phyloP scores from a whole-genome alignment of 2,888 invertebrate species.

The Acanthacorydalis orientalis region DNA sequence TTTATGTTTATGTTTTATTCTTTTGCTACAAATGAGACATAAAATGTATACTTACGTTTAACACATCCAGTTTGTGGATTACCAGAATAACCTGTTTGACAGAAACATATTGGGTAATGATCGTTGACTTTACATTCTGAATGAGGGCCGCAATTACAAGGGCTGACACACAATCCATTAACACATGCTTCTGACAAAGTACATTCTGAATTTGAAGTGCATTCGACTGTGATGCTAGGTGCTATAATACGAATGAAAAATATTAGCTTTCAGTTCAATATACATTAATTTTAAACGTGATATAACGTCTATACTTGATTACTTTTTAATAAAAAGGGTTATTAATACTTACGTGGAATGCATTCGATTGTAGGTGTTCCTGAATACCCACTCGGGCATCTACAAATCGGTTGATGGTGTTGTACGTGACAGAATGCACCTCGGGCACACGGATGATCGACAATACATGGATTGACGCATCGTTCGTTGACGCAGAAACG shows the following conservation, averaged over 20 bases:
- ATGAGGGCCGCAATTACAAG: conserved; percentile 71
- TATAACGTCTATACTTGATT: not conserved
- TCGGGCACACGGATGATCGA: conserved; percentile 50
- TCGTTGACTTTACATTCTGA: conserved; percentile 67
- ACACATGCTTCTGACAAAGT: conserved; percentile 68
- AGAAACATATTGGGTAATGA: conserved; percentile 76
- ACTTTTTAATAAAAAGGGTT: not conserved
- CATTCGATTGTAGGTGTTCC: conserved; percentile 60
- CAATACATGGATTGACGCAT: conserved; percentile 63
- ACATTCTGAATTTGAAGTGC: conserved; percentile 66
- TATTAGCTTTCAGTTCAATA: too few relatives aligned
- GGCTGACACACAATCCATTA: conserved; percentile 61
- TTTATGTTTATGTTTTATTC: too few relatives aligned
- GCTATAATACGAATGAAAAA: too few relatives aligned
- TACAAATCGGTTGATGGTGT: conserved; percentile 57
- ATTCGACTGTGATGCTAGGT: conserved; percentile 47
- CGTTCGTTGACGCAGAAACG: conserved; percentile 57
- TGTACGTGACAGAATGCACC: conserved; percentile 72
- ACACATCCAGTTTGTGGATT: conserved; percentile 69
- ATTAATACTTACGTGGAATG: conserved; percentile 52
- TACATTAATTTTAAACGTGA: too few relatives aligned
- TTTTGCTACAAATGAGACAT: too few relatives aligned
- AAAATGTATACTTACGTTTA: conserved; percentile 35
- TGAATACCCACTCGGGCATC: conserved; percentile 61
- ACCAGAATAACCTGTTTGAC: conserved; percentile 67